A percentile compares a stretch with the other conserved stretches of the same genome.
Conservation (phyloP, 2,888 invertebrate species). For the Serripes groenlandicus region DNA sequence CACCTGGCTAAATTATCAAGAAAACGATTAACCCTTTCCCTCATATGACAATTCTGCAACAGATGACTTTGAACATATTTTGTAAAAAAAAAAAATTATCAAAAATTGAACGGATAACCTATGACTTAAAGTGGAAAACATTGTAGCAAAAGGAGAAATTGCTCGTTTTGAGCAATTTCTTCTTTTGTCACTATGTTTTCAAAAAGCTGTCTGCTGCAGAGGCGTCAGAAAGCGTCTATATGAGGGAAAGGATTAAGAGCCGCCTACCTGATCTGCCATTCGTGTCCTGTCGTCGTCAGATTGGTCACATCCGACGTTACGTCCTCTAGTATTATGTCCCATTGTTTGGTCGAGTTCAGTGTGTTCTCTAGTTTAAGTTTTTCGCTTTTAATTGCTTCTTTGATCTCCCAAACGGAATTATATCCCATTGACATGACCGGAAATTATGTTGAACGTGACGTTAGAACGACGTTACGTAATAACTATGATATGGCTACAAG, state of each 20-base stretch:
- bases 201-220: too few relatives aligned
- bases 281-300: conserved; percentile 41
- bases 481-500: too few relatives aligned
- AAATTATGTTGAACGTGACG: background rate
- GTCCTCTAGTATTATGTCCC: conserved; percentile 33
- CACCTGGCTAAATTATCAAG: too few relatives aligned
- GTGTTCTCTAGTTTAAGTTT: conserved; percentile 16
- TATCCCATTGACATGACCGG: background rate
- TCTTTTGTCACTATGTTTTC: background rate
- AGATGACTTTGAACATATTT: too few relatives aligned
- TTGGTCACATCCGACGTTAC: conserved; percentile 33
- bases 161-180: background rate
- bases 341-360: conserved; percentile 26
- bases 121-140: too few relatives aligned
- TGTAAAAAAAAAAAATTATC: too few relatives aligned
- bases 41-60: too few relatives aligned
- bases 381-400: conserved; percentile 50
- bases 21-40: too few relatives aligned
- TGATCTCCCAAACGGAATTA: conserved; percentile 37
- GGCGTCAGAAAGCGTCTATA: too few relatives aligned
- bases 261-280: conserved; percentile 51
- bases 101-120: too few relatives aligned
- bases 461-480: background rate
- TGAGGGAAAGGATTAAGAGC: too few relatives aligned
- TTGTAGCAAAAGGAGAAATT: background rate